These are phyloP conservation scores for Zygaena filipendulae DNA, from an alignment of 2,888 invertebrate genomes.

Conservation along the genomic window DNA sequence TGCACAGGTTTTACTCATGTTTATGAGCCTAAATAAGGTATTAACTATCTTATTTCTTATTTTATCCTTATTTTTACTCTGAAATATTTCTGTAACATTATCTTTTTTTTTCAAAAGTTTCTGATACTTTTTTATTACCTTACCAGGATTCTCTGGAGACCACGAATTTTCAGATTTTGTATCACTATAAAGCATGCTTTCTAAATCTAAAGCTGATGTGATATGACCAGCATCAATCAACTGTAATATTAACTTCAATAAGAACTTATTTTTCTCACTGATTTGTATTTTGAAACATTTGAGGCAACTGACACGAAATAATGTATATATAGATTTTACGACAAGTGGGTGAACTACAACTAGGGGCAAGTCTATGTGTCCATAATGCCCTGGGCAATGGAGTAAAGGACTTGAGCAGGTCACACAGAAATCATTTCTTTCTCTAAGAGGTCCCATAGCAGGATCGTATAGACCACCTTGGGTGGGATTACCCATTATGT, in stretches of 20 bases:
- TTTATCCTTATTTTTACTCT: slow-evolving; percentile 59
- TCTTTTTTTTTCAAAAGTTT: slow-evolving; percentile 40
- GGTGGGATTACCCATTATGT: slow-evolving; percentile 83
- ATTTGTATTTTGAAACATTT: slow-evolving; percentile 76
- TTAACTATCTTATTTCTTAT: slow-evolving; percentile 51
- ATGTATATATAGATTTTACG: slow-evolving; percentile 74
- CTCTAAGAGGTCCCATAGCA: slow-evolving; percentile 76
- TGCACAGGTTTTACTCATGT: slow-evolving; percentile 56
- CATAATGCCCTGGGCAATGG: slow-evolving; percentile 92
- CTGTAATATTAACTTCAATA: slow-evolving; percentile 75
- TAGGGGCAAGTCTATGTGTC: slow-evolving; percentile 91
- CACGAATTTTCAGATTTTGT: slow-evolving; percentile 39
- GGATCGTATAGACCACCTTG: slow-evolving; percentile 93
- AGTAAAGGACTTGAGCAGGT: slow-evolving; percentile 78
- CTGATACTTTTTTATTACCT: slow-evolving; percentile 46
- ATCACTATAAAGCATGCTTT: slow-evolving; percentile 52
- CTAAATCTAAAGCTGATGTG: slow-evolving; percentile 77
- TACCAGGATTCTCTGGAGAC: slow-evolving; percentile 50
- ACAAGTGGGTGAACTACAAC: slow-evolving; percentile 93
- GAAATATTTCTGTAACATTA: slow-evolving; percentile 34
- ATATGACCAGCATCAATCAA: slow-evolving; percentile 80
- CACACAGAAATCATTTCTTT: slow-evolving; percentile 76
- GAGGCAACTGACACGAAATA: slow-evolving; percentile 77
- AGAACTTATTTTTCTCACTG: slow-evolving; percentile 52
- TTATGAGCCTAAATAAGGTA: slow-evolving; percentile 52